These are phyloP conservation scores for Eleginops maclovinus DNA, from an alignment of 2,113 vertebrate genomes.

Conservation along the genomic window DNA sequence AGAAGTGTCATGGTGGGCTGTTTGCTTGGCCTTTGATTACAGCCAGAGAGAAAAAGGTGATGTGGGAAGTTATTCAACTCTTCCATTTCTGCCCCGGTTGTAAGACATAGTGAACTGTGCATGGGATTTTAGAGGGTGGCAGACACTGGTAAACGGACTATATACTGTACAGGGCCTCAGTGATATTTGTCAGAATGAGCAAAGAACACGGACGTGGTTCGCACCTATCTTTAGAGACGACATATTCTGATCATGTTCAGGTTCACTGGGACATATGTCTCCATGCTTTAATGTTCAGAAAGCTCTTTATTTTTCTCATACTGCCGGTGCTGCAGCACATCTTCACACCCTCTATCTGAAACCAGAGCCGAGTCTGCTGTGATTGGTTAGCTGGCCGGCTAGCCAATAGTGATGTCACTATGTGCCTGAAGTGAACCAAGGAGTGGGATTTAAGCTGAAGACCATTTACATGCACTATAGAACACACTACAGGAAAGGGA, in stretches of 20 bases:
- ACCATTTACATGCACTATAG: too few species aligned
- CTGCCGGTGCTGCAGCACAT: too few species aligned
- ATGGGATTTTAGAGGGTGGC: conserved; percentile 34
- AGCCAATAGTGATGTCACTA: too few species aligned
- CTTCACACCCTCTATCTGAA: too few species aligned
- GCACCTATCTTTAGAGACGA: neutral
- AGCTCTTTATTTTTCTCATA: too few species aligned
- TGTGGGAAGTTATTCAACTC: conserved; percentile 37
- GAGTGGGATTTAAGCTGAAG: too few species aligned
- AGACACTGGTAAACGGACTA: neutral
- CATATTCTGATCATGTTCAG: too few species aligned
- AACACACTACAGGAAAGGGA: neutral
- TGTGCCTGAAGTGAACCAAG: too few species aligned
- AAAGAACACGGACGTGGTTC: neutral
- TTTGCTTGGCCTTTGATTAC: conserved; percentile 61
- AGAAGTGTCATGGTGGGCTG: conserved; percentile 38
- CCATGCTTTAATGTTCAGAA: too few species aligned
- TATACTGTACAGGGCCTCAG: neutral
- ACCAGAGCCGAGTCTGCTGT: too few species aligned
- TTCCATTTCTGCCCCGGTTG: conserved; percentile 25
- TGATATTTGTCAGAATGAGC: neutral
- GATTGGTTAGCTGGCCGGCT: too few species aligned
- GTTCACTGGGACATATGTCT: too few species aligned
- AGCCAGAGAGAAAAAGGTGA: conserved; percentile 9
- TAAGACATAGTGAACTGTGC: conserved; percentile 19